Percentiles rank a stretch among this genome's conserved stretches.
Evolutionary conservation across 2,888 invertebrate genomes (phyloP).

Genomic region (Phrixothrix hirtus): DNA sequence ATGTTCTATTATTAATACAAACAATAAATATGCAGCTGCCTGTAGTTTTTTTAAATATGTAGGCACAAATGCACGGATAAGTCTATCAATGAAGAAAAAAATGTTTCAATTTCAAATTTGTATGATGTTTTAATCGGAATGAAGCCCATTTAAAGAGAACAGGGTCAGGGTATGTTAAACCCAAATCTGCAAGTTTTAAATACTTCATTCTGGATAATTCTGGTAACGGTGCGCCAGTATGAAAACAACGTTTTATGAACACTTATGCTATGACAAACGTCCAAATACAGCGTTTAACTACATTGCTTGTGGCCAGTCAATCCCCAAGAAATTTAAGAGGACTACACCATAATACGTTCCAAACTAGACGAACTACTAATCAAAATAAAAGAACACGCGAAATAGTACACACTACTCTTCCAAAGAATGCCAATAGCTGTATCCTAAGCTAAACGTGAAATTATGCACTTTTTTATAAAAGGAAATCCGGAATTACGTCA

Average conservation of each 20-base stretch:
- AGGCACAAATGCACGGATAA: slow-evolving; percentile 29
- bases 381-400: slow-evolving; percentile 31
- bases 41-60: slow-evolving; percentile 14
- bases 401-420: slow-evolving; percentile 34
- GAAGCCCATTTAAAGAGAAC: background rate
- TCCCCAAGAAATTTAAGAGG: slow-evolving; percentile 27
- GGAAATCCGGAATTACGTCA: slow-evolving; percentile 32
- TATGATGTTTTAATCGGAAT: background rate
- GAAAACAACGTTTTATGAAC: slow-evolving; percentile 31
- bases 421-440: slow-evolving; percentile 11
- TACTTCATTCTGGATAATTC: slow-evolving; percentile 26
- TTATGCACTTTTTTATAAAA: too few relatives aligned
- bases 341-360: slow-evolving; percentile 24
- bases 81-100: too few relatives aligned
- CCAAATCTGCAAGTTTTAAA: slow-evolving; percentile 9
- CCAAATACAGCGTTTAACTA: slow-evolving; percentile 27
- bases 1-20: slow-evolving; percentile 18
- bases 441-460: slow-evolving; percentile 32
- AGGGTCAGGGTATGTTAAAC: background rate
- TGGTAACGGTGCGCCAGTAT: slow-evolving; percentile 25
- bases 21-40: slow-evolving; percentile 1
- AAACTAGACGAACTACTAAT: slow-evolving; percentile 22
- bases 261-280: slow-evolving; percentile 23
- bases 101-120: background rate
- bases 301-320: slow-evolving; percentile 22